These are phyloP conservation scores for Peromyscus attwateri DNA, from an alignment of 2,797 vertebrate genomes.

Conservation along the genomic window DNA sequence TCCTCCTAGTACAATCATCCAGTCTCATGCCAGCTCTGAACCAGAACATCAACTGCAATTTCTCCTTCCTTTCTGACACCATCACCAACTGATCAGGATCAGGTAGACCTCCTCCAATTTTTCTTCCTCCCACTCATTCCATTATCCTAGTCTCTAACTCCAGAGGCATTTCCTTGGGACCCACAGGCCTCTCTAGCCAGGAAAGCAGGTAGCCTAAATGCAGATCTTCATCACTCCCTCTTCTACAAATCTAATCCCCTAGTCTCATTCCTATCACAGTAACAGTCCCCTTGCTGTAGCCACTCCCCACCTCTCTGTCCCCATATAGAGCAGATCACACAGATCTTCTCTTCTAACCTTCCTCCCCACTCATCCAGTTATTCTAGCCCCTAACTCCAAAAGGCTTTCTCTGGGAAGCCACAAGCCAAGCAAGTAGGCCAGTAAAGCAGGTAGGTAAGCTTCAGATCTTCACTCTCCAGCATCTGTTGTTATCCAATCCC, in stretches of 20 bases:
- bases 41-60: too few relatives aligned
- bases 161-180: neutral
- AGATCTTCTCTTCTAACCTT: neutral
- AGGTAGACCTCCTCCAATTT: neutral
- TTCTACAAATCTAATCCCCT: neutral
- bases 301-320: neutral
- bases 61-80: neutral
- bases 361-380: neutral
- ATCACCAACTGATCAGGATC: neutral
- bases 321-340: neutral
- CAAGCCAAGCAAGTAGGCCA: too few relatives aligned
- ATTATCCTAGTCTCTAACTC: neutral
- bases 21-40: neutral
- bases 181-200: neutral
- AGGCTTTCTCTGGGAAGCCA: neutral
- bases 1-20: neutral
- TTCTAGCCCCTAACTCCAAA: neutral
- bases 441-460: neutral
- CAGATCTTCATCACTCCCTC: neutral
- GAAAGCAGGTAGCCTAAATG: neutral
- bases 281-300: neutral
- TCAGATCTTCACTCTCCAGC: neutral
- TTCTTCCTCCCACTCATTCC: neutral
- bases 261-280: too few relatives aligned
- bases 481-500: neutral